phyloP scores from a whole-genome alignment of 2,888 invertebrate species.

The Branchinecta sandiegonensis region DNA sequence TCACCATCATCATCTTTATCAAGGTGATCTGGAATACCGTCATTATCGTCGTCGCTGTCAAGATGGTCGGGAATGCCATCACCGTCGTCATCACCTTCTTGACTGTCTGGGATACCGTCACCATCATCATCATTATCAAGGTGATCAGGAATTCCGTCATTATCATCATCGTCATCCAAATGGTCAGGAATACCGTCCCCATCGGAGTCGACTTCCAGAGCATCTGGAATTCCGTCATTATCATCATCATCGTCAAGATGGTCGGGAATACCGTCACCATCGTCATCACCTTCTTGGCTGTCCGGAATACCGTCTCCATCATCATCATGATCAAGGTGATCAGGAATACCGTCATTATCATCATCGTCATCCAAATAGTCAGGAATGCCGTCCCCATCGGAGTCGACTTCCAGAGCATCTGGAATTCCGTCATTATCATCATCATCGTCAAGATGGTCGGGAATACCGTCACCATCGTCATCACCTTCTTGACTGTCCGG shows the following conservation, averaged over 20 bases:
- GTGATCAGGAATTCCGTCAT: background rate
- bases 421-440: constrained; percentile 33
- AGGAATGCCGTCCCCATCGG: constrained; percentile 35
- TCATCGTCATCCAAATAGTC: constrained; percentile 36
- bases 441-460: constrained; percentile 16
- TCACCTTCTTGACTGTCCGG: constrained; percentile 20
- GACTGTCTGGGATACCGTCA: background rate
- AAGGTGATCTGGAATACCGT: constrained; percentile 36
- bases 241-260: background rate
- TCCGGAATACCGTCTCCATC: constrained; percentile 22
- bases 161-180: constrained; percentile 16
- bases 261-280: background rate
- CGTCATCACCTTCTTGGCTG: constrained; percentile 15
- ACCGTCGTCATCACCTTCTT: constrained; percentile 26
- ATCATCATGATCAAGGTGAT: constrained; percentile 34
- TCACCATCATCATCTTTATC: constrained; percentile 40
- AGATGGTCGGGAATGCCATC: constrained; percentile 16
- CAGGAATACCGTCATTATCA: background rate
- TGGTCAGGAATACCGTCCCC: constrained; percentile 16
- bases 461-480: constrained; percentile 22
- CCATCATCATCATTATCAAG: background rate
- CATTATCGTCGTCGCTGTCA: background rate
- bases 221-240: background rate
- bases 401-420: constrained; percentile 37
- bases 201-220: constrained; percentile 13